phyloP scores from a whole-genome alignment of 1,140 invertebrate species.

The Drosophila pachea region DNA sequence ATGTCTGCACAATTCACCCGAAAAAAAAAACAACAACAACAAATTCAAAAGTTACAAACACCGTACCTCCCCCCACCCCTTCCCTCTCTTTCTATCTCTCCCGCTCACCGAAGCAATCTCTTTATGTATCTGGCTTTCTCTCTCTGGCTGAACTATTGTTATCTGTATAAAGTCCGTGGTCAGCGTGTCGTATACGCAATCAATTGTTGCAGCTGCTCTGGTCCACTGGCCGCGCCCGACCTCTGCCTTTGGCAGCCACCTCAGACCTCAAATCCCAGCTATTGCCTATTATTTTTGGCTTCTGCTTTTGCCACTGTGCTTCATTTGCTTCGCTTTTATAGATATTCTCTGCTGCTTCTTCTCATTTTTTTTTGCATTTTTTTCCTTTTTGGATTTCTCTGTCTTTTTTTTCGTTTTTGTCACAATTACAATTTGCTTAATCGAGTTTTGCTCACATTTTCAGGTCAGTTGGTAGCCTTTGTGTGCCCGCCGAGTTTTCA shows the following conservation, averaged over 20 bases:
- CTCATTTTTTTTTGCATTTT: too few relatives aligned
- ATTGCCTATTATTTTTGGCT: constrained; percentile 45
- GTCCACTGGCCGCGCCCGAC: constrained; percentile 35
- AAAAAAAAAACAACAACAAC: constrained; percentile 5
- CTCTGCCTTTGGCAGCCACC: constrained; percentile 15
- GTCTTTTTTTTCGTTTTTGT: constrained; percentile 37
- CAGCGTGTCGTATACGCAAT: constrained; percentile 70
- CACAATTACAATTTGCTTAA: constrained; percentile 67
- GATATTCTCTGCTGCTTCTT: constrained; percentile 6
- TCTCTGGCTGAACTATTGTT: constrained; percentile 18
- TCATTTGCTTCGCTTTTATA: constrained; percentile 41
- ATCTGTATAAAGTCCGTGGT: constrained; percentile 28
- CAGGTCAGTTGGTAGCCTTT: constrained; percentile 72
- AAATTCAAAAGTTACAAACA: constrained; percentile 29
- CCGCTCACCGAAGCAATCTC: constrained; percentile 7
- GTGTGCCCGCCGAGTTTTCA: constrained; percentile 42
- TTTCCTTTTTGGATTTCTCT: too few relatives aligned
- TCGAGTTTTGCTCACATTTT: constrained; percentile 69
- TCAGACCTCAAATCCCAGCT: constrained; percentile 11
- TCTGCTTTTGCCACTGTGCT: constrained; percentile 20
- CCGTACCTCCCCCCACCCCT: background rate
- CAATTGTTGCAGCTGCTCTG: constrained; percentile 64
- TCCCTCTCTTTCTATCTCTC: too few relatives aligned
- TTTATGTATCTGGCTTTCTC: too few relatives aligned
- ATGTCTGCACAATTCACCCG: constrained; percentile 49